These are phyloP conservation scores for Aphelenchoides fujianensis DNA, from an alignment of 1,140 invertebrate genomes.

Conservation along the genomic window DNA sequence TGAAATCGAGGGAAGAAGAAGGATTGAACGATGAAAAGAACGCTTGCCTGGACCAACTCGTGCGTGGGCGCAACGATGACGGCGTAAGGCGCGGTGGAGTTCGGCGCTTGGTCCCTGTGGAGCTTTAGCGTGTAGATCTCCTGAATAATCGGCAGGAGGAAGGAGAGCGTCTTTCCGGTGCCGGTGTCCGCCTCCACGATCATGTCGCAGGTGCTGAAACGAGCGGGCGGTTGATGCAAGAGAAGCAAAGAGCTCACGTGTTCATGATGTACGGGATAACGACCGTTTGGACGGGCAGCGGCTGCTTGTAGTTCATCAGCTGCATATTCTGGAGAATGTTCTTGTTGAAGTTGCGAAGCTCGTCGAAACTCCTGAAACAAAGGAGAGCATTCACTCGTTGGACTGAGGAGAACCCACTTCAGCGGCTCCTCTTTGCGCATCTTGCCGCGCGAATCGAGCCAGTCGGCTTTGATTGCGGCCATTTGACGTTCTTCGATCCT, in stretches of 20 bases:
- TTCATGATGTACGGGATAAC: not conserved
- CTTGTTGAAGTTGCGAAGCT: too few relatives aligned
- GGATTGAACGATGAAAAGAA: too few relatives aligned
- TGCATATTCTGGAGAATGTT: not conserved
- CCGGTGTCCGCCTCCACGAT: conserved; percentile 48
- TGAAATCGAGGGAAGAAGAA: not conserved
- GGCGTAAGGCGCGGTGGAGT: not conserved
- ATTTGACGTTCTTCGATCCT: not conserved
- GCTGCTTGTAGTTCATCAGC: too few relatives aligned
- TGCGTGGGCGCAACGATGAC: conserved; percentile 2
- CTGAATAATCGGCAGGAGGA: conserved; percentile 45
- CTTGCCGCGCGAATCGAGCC: not conserved
- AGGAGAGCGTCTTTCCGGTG: conserved; percentile 50
- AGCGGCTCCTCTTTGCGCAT: not conserved
- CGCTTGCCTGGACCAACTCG: not conserved
- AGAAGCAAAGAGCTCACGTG: too few relatives aligned
- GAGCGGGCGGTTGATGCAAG: too few relatives aligned
- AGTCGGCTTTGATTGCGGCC: not conserved
- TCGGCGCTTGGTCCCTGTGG: not conserved
- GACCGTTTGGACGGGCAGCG: not conserved
- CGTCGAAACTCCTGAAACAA: not conserved
- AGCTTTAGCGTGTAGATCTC: conserved; percentile 8
- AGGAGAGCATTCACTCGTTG: not conserved
- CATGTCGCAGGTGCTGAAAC: too few relatives aligned
- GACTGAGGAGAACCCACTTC: not conserved